Base-by-base conservation (phyloP, 2,797 vertebrate species). In the Acestrorhynchus altus region DNA sequence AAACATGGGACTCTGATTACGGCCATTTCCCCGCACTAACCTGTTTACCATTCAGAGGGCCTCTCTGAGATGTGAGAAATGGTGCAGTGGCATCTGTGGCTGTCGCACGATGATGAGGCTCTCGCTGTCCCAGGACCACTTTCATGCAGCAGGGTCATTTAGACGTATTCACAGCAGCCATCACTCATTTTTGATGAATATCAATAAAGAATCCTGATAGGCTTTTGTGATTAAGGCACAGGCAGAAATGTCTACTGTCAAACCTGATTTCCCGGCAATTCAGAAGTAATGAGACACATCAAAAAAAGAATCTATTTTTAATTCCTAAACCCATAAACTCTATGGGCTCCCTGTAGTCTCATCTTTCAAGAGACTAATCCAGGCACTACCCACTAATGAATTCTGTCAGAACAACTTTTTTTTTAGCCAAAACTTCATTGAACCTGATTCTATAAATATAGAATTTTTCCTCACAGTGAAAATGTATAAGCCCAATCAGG, bases 1-100 rank as follows among this genome's bases (percentile, higher is more conserved):
- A 84, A 78, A 79, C 74, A 75, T 70, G 74, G 60, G 57, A 56
- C 79, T 82, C 65, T 81, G 79, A 85, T 83, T 81, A 74, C 22
- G 26, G 65, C 57, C 74, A 31, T 83, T 76, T 77, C 70, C 47
- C 65, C 22, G 12, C 40, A 42, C 57, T 68, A 79, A 77, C 74
- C 74, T 82, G 67, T 77, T 81, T 59, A 66, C 46, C 26, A 24
- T 80, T 69, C 39, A n/a, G n/a, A 72, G 16, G 15, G 66, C 35
- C 18, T 49, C 70, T 77, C 65, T 35, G 67, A 80, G 79, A 54
- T 66, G 49, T 54, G 31, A 39, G 51, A 47, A 49, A 20, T 46
- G 64, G 35, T 24, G 22, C 52, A 54, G 28, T 56, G 52, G 56
- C 15, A 5, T 59, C 26, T 51, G 64, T 42, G 59, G 44, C 60